Evolutionary conservation across 2,113 vertebrate species (phyloP), one percentile per base, ranked within the genome.

Genomic region (Tenrec ecaudatus): DNA sequence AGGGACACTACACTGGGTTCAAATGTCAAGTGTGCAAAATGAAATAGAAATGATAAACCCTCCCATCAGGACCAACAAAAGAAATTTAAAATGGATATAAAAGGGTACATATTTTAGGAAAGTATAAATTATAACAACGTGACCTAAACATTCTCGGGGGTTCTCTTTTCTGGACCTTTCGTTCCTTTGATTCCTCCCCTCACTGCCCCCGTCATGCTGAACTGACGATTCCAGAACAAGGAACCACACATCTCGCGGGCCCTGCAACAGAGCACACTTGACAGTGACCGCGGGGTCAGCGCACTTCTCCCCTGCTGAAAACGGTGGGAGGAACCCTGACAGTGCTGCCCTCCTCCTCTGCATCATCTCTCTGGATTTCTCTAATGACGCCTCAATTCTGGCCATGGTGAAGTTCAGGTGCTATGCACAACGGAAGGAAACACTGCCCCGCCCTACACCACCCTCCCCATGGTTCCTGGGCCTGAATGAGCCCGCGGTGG

Each of bases 291-390:
- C 69, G 68, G 71, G 36, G 58, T 57, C n/a, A 66, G 85, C 31
- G 27, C 17, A 69, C 11, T 27, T 89, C 31, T 66, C 40, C 76
- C 6, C 0, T 68, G 82, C 80, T 90, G 66, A 90, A 91, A 47
- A 90, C 14, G 90, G 75, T 31, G 40, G 81, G 33, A 95, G 85
- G 69, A 94, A 92, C 83, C 33, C 58, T 86, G 71, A 23, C 17
- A 57, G 47, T 31, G 60, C 8, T 58, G 16, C 16, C 27, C 31
- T 62, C 64, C n/a, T 89, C 62, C 33, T 69, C 81, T 80, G 80
- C 88, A 60, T 90, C 85, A 33, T 92, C 80, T 94, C 95, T 88
- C 69, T 89, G 68, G 62, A 11, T 84, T 53, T 92, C 60, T 93
- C 81, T 86, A 33, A 14, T 87, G 87, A 69, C 75, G 91, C 81